Base-by-base conservation (phyloP, 1,140 invertebrate species). In the Drosophila pallidifrons region DNA sequence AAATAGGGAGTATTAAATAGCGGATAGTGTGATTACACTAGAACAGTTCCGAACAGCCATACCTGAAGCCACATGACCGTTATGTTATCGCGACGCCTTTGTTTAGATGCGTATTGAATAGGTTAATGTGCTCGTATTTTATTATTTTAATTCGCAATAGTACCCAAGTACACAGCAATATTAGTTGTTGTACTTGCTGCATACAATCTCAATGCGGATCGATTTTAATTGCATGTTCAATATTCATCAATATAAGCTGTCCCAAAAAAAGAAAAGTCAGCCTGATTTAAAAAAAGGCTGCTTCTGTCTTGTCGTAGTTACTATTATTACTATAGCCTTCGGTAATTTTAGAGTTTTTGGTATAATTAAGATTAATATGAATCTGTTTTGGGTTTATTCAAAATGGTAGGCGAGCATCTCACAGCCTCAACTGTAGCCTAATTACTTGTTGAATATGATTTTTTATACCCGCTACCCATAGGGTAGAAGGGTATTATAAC, bases 101-200 rank as follows among this genome's bases (percentile, higher is more conserved):
- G 83, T 71, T 88, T 80, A 89, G 83, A 82, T 87, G 83, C 85
- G 77, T 88, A 81, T 74, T 46, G 73, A 86, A 90, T 82, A 90
- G 86, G 86, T 89, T 89, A 90, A 89, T 89, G 79, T 66, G 75
- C 86, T 90, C 86, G 81, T 89, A 89, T 86, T 86, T 89, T 79
- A 90, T 72, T 86, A 73, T 78, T 79, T 90, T 89, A 90, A 75
- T 90, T 88, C 80, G 80, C 66, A 77, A 66, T 64, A 64, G 20
- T 52, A 41, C 65, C 75, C 30, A 61, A 13, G 11, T 38, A 58
- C 67, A 58, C 20, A 45, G 60, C 47, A 67, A 35, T 55, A 47
- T 54, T 59, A 69, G 67, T 54, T 82, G 57, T 70, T 59, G 60
- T 70, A 81, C 75, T 79, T 67, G 75, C 79, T 47, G 13, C 66